Conservation (phyloP, 64 coral and sea anemone species). For the Orbicella faveolata region DNA sequence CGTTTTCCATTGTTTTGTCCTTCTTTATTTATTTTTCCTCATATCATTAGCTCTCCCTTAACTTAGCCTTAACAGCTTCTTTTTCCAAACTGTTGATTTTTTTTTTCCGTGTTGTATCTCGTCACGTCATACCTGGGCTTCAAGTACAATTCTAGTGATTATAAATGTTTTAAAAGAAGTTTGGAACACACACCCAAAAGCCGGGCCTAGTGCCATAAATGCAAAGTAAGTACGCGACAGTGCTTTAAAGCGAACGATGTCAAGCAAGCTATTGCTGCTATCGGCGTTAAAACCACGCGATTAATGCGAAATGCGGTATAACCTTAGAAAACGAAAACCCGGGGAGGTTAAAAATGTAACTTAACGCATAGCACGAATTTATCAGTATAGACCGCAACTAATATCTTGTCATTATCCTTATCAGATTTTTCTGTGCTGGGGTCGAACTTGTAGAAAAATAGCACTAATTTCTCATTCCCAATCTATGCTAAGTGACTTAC, state of each 20-base stretch:
- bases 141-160: too few species aligned
- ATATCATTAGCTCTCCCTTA: neutral
- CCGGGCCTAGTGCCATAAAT: too few species aligned
- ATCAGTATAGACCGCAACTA: neutral
- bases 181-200: too few species aligned
- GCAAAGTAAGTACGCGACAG: too few species aligned
- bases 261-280: too few species aligned
- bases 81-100: neutral
- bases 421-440: conserved; percentile 7
- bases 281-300: neutral
- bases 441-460: neutral
- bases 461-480: neutral
- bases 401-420: neutral
- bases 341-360: neutral
- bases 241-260: too few species aligned
- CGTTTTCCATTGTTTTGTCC: neutral
- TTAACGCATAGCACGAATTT: neutral
- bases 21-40: neutral
- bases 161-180: too few species aligned
- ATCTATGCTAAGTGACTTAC: too few species aligned
- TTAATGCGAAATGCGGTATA: neutral
- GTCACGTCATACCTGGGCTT: too few species aligned
- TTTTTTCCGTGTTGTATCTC: too few species aligned
- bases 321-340: neutral
- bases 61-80: neutral